Evolutionary conservation across 1,140 invertebrate species (phyloP), one percentile per base, ranked within the genome.

Genomic region (Chrysoperla carnea): DNA sequence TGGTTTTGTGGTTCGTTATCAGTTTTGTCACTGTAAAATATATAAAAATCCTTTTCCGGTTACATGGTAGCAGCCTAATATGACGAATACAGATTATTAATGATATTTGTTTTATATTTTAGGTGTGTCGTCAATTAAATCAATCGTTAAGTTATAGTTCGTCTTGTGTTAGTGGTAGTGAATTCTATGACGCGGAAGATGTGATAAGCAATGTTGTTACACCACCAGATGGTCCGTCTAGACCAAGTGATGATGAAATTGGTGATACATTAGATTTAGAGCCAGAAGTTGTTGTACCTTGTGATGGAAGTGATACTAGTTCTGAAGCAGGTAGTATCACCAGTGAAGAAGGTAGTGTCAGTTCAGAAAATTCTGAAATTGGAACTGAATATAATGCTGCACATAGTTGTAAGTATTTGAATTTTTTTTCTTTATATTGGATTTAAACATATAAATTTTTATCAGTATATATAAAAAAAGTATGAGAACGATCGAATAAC

Each of bases 171-270:
- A 82, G 78, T 43, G 75, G 78, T n/a, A 83, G 81, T 0, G 84
- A 87, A 58, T 86, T 84, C 64, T 86, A 80, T 59, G 83, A 86
- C 63, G 84, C 83, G n/a, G 76, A 81, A 58, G 81, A 85, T 42
- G 47, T 33, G 45, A 46, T 14, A 44, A 49, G 6, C 41, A 39
- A 15, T 48, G 49, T 39, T 43, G 39, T 41, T 39, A 41, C 39
- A 35, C 45, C 36, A 2, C 35, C 6, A 39, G 40, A 43, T 8
- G 36, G 15, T 2, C 12, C 36, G 15, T n/a, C 12, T 8, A 37
- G 8, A 13, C 12, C 36, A 15, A 11, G 8, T 8, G 36, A 37
- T 15, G 39, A 44, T 35, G 41, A 42, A 15, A 9, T n/a, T 48
- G 17, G 50, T 50, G 36, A 52, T 47, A 23, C 17, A 23, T 23